These are phyloP conservation scores for Anastrepha ludens DNA, from an alignment of 1,140 invertebrate genomes.

Conservation along the genomic window DNA sequence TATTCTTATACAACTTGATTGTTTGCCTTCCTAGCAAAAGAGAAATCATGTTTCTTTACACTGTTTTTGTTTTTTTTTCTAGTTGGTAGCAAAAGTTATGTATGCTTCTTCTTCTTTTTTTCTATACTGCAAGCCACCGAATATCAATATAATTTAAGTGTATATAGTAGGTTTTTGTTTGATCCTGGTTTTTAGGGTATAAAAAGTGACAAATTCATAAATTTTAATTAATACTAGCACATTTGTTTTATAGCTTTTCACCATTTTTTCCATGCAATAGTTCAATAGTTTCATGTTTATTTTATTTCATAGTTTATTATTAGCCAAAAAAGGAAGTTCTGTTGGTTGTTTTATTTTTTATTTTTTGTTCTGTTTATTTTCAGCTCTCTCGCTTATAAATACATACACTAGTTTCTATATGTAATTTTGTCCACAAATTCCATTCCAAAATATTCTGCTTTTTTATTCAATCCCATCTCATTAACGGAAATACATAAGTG, in stretches of 20 bases:
- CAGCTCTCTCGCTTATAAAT: not conserved
- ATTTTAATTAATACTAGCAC: conserved; percentile 3
- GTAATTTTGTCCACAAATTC: not conserved
- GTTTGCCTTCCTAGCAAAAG: not conserved
- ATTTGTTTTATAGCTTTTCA: conserved; percentile 4
- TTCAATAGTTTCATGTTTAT: not conserved
- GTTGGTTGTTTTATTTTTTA: not conserved
- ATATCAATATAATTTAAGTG: not conserved
- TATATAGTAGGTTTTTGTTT: not conserved
- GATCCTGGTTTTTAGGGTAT: conserved; percentile 36
- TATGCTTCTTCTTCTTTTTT: conserved; percentile 18
- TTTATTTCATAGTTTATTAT: not conserved
- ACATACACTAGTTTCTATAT: not conserved
- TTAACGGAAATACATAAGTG: not conserved
- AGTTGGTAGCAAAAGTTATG: conserved; percentile 7
- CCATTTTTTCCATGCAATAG: not conserved
- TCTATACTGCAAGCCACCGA: not conserved
- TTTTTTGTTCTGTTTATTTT: not conserved
- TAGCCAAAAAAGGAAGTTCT: not conserved
- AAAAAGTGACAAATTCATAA: conserved; percentile 40
- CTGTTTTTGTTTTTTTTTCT: not conserved
- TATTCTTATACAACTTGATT: not conserved
- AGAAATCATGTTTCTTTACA: not conserved
- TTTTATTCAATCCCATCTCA: not conserved
- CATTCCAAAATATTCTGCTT: not conserved